Evolutionary conservation across 92 coral and sea anemone genomes (phyloP), one percentile per base, ranked within the genome.

Genomic region (Epizoanthus ramosus): DNA sequence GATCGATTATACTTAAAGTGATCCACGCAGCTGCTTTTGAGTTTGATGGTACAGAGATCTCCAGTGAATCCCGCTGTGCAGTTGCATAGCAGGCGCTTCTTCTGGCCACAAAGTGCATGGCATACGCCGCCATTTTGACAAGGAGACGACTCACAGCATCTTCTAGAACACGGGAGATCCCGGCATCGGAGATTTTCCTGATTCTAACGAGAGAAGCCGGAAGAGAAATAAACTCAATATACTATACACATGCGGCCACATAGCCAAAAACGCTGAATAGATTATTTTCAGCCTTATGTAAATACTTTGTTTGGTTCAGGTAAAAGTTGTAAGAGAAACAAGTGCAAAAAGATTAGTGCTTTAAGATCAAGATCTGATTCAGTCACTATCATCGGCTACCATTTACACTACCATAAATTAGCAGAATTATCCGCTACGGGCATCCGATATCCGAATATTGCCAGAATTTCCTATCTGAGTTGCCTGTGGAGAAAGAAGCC

Each of bases 261-360:
- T 37, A 3, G 3, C 43, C 1, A 3, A 37, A 37, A 37, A 3
- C 6, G 3, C 15, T 7, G 61, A 57, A 57, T 12, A 57, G 3
- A 57, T 57, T 57, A 0, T 57, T 57, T 1, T 57, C 4, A 12
- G 61, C 15, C 61, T 7, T 57, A 0, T 57, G 6, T 57, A 57
- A 12, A 57, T 57, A 57, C 61, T 57, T 57, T 57, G 8, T 5
- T 28, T 28, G 31, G 31, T 28, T 28, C 31, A 28, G 31, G 31
- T 57, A 14, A 18, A 14, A 14, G 16, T 57, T 18, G 61, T 14
- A 18, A 57, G 6, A 57, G 33, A 25, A 17, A 63, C n/a, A 63
- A 0, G 68, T 63, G 68, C 68, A 8, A 63, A 63, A 63, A 63
- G 24, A 63, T 63, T 63, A 63, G 68, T 63, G 68, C 31, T 63